A percentile compares a stretch with the other conserved stretches of the same genome.
These are phyloP conservation scores for Falco berigora DNA, from an alignment of 2,797 vertebrate genomes.

Conservation along the genomic window DNA sequence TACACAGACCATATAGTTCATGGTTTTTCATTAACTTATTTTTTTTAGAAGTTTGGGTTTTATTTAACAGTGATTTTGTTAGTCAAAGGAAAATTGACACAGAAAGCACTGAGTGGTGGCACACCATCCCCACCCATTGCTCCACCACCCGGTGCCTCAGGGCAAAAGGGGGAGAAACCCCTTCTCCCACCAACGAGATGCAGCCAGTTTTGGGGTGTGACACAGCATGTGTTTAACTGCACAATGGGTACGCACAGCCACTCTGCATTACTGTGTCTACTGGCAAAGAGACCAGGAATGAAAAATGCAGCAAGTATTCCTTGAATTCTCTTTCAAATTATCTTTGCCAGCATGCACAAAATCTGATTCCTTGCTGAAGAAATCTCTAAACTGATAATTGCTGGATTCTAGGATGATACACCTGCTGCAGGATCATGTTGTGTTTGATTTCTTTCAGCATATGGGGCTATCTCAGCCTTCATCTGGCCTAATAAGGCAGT, in stretches of 20 bases:
- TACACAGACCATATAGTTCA: not conserved
- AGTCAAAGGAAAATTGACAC: not conserved
- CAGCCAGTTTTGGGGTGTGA: not conserved
- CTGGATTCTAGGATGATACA: not conserved
- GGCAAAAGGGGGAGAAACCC: not conserved
- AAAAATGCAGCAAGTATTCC: not conserved
- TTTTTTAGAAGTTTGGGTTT: not conserved
- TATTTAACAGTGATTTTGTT: not conserved
- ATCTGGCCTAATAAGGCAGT: not conserved
- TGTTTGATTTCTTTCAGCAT: not conserved
- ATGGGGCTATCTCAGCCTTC: not conserved
- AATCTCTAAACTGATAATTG: not conserved
- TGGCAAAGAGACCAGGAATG: not conserved
- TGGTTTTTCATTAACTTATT: not conserved
- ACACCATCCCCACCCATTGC: accelerated
- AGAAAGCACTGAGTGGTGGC: not conserved
- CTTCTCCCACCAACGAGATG: not conserved
- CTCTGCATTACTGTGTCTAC: not conserved
- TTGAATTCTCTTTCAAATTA: not conserved
- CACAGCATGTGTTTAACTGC: not conserved
- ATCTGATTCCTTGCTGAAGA: not conserved
- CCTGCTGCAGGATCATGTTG: not conserved
- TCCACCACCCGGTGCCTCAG: not conserved
- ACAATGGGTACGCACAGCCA: not conserved
- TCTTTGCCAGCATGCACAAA: not conserved